phyloP scores from a whole-genome alignment of 1,140 invertebrate species.

The Scylla paramamosain region DNA sequence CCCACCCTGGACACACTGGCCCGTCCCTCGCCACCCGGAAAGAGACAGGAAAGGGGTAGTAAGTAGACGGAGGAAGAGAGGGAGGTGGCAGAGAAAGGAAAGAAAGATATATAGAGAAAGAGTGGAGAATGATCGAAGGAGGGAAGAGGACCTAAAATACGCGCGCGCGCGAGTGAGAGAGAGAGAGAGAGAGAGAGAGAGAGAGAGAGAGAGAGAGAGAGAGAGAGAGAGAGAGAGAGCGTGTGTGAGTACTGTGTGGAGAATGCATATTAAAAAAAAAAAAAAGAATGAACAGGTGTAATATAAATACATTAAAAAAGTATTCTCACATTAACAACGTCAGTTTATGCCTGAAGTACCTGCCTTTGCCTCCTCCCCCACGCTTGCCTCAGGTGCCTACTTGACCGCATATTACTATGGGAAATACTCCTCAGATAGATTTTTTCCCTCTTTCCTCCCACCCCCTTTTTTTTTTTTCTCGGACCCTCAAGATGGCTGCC shows the following conservation, averaged over 20 bases:
- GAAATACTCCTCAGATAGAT: neutral
- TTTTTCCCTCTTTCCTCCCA: neutral
- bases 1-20: neutral
- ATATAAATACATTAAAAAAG: too few species aligned
- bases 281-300: neutral
- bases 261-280: neutral
- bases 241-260: neutral
- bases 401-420: too few species aligned
- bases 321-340: too few species aligned
- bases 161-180: neutral
- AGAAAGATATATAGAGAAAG: neutral
- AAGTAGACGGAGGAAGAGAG: neutral
- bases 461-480: neutral
- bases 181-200: neutral
- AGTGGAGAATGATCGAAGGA: neutral
- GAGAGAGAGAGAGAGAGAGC: constrained; percentile 36
- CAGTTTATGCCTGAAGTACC: too few species aligned
- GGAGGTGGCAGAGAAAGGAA: neutral
- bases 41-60: neutral
- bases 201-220: neutral
- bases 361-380: too few species aligned
- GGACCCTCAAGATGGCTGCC: neutral
- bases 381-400: too few species aligned
- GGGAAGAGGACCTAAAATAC: too few species aligned
- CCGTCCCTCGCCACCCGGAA: neutral